phyloP scores from a whole-genome alignment of 2,113 vertebrate species.

The Xerus inauris region DNA sequence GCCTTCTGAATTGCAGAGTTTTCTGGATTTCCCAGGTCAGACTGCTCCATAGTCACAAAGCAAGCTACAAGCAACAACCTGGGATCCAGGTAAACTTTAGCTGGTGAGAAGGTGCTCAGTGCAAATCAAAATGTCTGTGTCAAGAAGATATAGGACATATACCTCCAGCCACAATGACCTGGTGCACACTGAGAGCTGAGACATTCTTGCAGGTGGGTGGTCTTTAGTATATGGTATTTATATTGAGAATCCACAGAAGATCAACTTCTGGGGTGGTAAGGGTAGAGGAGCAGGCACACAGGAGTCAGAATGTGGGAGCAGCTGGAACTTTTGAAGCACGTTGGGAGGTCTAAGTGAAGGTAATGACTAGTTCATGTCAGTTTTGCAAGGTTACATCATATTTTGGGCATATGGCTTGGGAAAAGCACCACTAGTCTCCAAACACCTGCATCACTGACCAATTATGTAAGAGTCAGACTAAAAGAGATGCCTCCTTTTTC shows the following conservation, averaged over 20 bases:
- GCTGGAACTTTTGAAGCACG: not conserved
- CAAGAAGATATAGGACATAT: not conserved
- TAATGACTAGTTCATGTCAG: not conserved
- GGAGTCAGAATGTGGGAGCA: not conserved
- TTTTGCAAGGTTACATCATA: not conserved
- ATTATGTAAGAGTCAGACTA: not conserved
- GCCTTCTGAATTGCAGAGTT: not conserved
- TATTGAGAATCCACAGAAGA: not conserved
- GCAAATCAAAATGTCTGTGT: not conserved
- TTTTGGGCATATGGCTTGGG: not conserved
- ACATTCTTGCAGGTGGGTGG: not conserved
- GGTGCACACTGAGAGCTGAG: not conserved
- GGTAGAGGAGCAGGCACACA: not conserved
- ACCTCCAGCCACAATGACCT: not conserved
- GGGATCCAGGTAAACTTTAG: not conserved
- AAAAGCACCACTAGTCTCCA: too few species aligned
- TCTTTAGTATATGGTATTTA: not conserved
- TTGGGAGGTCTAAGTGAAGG: not conserved
- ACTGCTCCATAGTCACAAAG: not conserved
- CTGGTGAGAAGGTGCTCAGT: not conserved
- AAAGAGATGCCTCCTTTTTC: not conserved
- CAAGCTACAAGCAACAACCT: not conserved
- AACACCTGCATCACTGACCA: not conserved
- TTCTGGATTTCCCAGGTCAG: not conserved
- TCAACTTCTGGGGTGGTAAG: not conserved